Evolutionary conservation across 1,140 invertebrate genomes (phyloP), one percentile per base, ranked within the genome.

Genomic region (Drosophila lacertosa): DNA sequence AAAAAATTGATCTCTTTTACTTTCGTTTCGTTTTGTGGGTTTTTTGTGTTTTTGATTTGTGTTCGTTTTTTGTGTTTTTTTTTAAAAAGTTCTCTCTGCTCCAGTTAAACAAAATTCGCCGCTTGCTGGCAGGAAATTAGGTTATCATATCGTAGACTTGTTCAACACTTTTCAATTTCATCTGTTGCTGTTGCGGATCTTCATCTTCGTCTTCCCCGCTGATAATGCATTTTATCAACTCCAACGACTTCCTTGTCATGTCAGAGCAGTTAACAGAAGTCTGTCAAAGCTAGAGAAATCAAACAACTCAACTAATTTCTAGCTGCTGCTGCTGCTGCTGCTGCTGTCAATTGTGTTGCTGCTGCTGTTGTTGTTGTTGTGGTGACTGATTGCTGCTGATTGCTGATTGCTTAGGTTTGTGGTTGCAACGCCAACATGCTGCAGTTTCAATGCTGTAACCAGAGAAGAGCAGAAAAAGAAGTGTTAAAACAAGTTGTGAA

Each of bases 181-280:
- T 70, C n/a, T 65, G 70, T 51, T 76, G 73, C 63, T 66, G 70
- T 74, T 81, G 86, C 73, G 71, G 82, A 81, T 88, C 83, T 81
- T 90, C 89, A 84, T 90, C 89, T 84, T 90, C 89, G 89, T 90
- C 89, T 81, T 90, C 89, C 89, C 63, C 89, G 82, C 77, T 90
- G 88, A 90, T 90, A 90, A 58, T 90, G 88, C 89, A 90, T 90
- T 75, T 90, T 90, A 89, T 88, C 80, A 84, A 78, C 59, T 73
- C 62, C 64, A 84, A 69, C 48, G 76, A 74, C 59, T 82, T 76
- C 62, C 69, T 75, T 63, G 74, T 74, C 82, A 88, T 88, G 68
- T 86, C 81, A 86, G 48, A 69, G 62, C 66, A 63, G 66, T 60
- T 44, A 26, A 16, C 16, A 24, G 16, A 26, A 11, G 44, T 33